Percentiles rank a stretch among this genome's conserved stretches.
These are phyloP conservation scores for Anastrepha obliqua DNA, from an alignment of 1,140 invertebrate species.

Conservation along the genomic window DNA sequence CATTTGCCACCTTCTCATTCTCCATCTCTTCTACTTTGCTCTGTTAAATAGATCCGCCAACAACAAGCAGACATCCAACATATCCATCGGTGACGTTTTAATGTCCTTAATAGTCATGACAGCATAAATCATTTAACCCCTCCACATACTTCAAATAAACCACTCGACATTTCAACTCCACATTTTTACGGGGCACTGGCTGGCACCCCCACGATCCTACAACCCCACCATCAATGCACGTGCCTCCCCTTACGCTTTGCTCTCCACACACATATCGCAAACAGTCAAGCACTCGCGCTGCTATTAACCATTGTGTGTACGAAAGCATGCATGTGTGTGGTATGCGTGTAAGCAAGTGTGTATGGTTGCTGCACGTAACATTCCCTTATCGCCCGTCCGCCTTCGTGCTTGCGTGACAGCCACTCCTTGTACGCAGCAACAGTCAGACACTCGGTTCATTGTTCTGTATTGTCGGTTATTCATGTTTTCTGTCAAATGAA, in stretches of 20 bases:
- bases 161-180: conserved; percentile 50
- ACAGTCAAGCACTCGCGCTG: not conserved
- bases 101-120: conserved; percentile 51
- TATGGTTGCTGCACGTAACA: conserved; percentile 4
- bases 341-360: not conserved
- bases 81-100: conserved; percentile 28
- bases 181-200: not conserved
- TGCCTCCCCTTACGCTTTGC: no score
- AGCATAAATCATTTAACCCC: conserved; percentile 52
- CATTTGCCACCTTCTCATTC: not conserved
- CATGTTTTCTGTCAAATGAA: conserved; percentile 57
- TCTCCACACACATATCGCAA: not conserved
- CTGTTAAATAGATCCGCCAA: not conserved
- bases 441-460: conserved; percentile 37
- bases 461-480: conserved; percentile 55
- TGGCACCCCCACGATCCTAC: not conserved
- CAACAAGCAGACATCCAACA: not conserved
- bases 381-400: not conserved
- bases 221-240: not conserved
- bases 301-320: not conserved
- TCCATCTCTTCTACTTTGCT: not conserved
- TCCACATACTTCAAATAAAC: conserved; percentile 25
- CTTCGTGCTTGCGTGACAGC: not conserved
- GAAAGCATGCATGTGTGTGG: not conserved
- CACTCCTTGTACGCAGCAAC: not conserved